Evolutionary conservation across 2,888 invertebrate genomes (phyloP).

Genomic region (Rhorus exstirpatorius): DNA sequence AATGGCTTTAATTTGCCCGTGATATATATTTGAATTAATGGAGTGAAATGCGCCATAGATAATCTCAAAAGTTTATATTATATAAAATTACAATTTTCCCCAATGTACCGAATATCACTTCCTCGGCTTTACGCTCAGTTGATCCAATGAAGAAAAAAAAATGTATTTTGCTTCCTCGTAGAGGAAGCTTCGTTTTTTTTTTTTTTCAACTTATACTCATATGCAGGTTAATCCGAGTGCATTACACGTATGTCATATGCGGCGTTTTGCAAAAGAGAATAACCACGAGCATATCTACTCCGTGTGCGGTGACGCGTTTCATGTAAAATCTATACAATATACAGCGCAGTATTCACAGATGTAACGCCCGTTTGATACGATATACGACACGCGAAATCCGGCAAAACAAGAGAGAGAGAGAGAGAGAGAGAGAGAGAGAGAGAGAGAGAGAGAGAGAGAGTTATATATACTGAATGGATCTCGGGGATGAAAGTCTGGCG

Average conservation of each 20-base stretch:
- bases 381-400: conserved; percentile 37
- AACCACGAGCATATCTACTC: not conserved
- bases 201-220: not conserved
- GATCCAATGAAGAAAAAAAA: not conserved
- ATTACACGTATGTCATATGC: conserved; percentile 53
- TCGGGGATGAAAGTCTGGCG: conserved; percentile 35
- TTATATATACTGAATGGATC: conserved; percentile 9
- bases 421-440: too few relatives aligned
- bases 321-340: not conserved
- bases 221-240: not conserved
- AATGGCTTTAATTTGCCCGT: too few relatives aligned
- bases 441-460: conserved; percentile 24
- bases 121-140: too few relatives aligned
- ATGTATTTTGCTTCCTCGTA: too few relatives aligned
- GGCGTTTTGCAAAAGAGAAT: conserved; percentile 39
- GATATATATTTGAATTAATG: too few relatives aligned
- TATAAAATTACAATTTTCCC: too few relatives aligned
- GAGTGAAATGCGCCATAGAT: too few relatives aligned
- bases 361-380: not conserved
- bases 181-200: too few relatives aligned
- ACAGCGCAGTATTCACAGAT: not conserved
- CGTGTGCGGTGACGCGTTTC: not conserved
- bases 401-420: conserved; percentile 3
- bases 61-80: too few relatives aligned
- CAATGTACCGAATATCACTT: too few relatives aligned